Evolutionary conservation across 1,140 invertebrate genomes (phyloP), one percentile per base, ranked within the genome.

Genomic region (Adelges cooleyi): DNA sequence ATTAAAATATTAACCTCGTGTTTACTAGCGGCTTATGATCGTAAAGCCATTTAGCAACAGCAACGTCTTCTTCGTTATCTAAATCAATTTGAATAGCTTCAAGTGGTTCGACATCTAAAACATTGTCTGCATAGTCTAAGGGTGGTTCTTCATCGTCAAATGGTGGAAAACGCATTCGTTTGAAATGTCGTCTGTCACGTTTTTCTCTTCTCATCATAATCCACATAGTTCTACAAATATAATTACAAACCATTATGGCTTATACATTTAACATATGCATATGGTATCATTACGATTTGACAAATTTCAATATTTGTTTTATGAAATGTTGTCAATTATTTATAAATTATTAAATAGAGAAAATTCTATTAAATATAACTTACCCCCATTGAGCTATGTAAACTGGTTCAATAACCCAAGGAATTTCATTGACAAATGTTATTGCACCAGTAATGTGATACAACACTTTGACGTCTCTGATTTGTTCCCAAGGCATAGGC

Each of bases 401-500:
- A 2, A 98, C 87, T 3, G 97, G 97, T 74, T 99, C 97, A 73
- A 99, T 92, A 23, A 99, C 94, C 93, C 95, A 98, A 23, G 97
- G 97, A 72, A 99, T 98, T 81, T 99, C 96, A 81, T 99, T 99
- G 9, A 99, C 95, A 80, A 99, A 99, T 25, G 97, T 98, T 59
- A 99, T 99, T n/a, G 97, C 97, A 67, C 97, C 95, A 13, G 95
- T 98, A 46, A 98, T 97, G 72, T 98, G 95, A 75, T 98, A 98
- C 5, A 98, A 77, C 2, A 98, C 95, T 77, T 93, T 90, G 0
- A 98, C 93, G 79, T 99, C 96, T 70, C 96, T 78, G 68, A 99
- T 99, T 78, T 99, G 96, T 77, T 99, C 97, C 97, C 97, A 99
- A 1, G 97, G 97, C 96, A 99, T 99, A 0, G 97, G 97, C 96